A percentile compares a stretch with the other conserved stretches of the same genome.
phyloP scores from a whole-genome alignment of 2,797 vertebrate species.

The Gymnothorax reevesii region DNA sequence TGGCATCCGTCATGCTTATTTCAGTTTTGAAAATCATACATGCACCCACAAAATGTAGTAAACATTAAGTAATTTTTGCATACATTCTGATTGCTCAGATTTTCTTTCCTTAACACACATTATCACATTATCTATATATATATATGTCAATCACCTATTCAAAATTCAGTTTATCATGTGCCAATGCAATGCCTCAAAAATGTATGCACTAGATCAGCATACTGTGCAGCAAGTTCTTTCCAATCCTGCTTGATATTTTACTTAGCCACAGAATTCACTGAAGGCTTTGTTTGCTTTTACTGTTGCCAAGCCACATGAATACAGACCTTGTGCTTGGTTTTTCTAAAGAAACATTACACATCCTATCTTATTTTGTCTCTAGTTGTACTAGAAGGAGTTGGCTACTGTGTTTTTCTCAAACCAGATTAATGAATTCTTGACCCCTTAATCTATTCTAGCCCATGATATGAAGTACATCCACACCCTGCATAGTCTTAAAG shows the following conservation, averaged over 20 bases:
- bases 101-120: conserved; percentile 12
- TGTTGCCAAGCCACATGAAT: conserved; percentile 27
- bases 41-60: conserved; percentile 56
- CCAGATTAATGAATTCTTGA: background rate
- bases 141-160: background rate
- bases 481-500: conserved; percentile 1
- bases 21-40: conserved; percentile 53
- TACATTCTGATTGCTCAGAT: conserved; percentile 7
- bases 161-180: conserved; percentile 21
- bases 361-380: conserved; percentile 18
- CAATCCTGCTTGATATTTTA: conserved; percentile 63
- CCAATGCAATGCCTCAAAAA: conserved; percentile 27
- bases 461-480: conserved; percentile 9
- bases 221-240: conserved; percentile 68
- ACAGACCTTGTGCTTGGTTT: background rate
- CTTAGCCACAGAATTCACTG: conserved; percentile 34
- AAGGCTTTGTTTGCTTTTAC: conserved; percentile 48
- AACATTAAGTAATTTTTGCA: conserved; percentile 36
- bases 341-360: background rate
- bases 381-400: conserved; percentile 25
- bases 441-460: background rate
- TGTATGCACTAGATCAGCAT: conserved; percentile 56
- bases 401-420: conserved; percentile 15
- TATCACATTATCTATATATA: conserved; percentile 6
- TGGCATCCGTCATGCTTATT: conserved; percentile 62